These are phyloP conservation scores for Sarcophaga subvicina DNA, from an alignment of 2,888 invertebrate species.

Conservation along the genomic window DNA sequence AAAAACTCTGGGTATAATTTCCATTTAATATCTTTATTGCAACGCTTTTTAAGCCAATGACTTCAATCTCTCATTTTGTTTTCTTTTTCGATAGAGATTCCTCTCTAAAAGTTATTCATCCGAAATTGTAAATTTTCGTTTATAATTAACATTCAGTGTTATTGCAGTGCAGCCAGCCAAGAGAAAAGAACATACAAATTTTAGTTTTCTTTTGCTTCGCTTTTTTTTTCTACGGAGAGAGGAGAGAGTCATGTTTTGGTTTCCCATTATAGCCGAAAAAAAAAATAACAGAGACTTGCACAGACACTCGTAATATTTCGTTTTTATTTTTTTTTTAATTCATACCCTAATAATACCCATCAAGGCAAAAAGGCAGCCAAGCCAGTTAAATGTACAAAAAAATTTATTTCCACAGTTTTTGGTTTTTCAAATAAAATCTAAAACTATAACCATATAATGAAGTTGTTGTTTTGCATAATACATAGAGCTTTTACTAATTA, in stretches of 20 bases:
- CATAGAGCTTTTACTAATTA: slow-evolving; percentile 64
- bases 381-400: slow-evolving; percentile 36
- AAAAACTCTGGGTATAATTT: background rate
- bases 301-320: background rate
- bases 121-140: slow-evolving; percentile 63
- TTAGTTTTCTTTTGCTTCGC: background rate
- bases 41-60: background rate
- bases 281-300: background rate
- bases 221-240: background rate
- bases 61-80: background rate
- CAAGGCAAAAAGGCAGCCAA: slow-evolving; percentile 16
- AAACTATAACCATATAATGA: slow-evolving; percentile 55
- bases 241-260: slow-evolving; percentile 32
- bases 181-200: slow-evolving; percentile 26
- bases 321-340: slow-evolving; percentile 24
- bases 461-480: slow-evolving; percentile 57
- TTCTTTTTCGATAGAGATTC: background rate
- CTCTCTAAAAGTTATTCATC: slow-evolving; percentile 62
- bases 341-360: slow-evolving; percentile 5
- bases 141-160: slow-evolving; percentile 68
- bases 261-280: slow-evolving; percentile 24
- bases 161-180: slow-evolving; percentile 54
- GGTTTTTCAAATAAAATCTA: slow-evolving; percentile 23
- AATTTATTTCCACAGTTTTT: background rate
- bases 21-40: background rate